Evolutionary conservation across 2,888 invertebrate species (phyloP).

Genomic region (Troglohyphantes excavatus): DNA sequence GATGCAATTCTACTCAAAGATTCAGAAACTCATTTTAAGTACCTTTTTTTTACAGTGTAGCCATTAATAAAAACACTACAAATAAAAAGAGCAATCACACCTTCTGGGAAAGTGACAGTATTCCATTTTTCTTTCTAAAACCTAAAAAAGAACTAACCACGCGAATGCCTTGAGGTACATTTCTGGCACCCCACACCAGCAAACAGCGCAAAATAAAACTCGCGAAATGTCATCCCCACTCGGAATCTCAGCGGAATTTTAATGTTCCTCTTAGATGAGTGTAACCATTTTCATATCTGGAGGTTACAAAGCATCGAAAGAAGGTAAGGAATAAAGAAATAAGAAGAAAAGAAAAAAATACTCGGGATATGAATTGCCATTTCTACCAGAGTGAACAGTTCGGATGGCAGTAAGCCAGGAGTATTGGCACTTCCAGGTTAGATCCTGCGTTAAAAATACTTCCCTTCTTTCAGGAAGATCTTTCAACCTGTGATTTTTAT

Average conservation of each 20-base stretch:
- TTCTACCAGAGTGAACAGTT: conserved; percentile 56
- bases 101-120: background rate
- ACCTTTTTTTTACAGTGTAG: too few relatives aligned
- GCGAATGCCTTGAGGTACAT: background rate
- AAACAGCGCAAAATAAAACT: conserved; percentile 32
- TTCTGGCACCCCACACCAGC: conserved; percentile 32
- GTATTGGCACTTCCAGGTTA: conserved; percentile 62
- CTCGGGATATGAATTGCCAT: conserved; percentile 48
- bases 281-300: conserved; percentile 20
- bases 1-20: too few relatives aligned
- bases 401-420: conserved; percentile 62
- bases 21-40: too few relatives aligned
- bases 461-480: conserved; percentile 20
- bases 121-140: background rate
- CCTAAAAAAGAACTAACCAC: background rate
- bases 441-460: conserved; percentile 54
- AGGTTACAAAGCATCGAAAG: conserved; percentile 13
- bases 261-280: conserved; percentile 2
- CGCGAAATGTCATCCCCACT: conserved; percentile 28
- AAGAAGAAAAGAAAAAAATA: background rate
- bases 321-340: conserved; percentile 8
- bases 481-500: conserved; percentile 40
- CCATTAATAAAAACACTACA: too few relatives aligned
- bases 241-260: conserved; percentile 20
- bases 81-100: background rate